Percentiles rank a stretch among this genome's conserved stretches.
These are phyloP conservation scores for Ichneumon xanthorius DNA, from an alignment of 2,888 invertebrate genomes.

Conservation along the genomic window DNA sequence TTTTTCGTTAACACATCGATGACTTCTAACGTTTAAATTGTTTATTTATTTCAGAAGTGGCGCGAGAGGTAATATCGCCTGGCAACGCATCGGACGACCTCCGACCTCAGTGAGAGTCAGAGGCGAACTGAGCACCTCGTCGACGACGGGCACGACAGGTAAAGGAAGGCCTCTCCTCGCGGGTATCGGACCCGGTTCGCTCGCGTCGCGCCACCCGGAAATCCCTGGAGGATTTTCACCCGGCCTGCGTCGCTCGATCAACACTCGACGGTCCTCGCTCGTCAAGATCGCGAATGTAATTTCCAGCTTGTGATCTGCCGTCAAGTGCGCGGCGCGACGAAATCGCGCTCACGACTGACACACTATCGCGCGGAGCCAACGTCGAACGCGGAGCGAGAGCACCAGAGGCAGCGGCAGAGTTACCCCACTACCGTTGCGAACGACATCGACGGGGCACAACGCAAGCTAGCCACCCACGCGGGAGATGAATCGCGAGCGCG, in stretches of 20 bases:
- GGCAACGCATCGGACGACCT: slow-evolving; percentile 50
- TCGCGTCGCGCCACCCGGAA: slow-evolving; percentile 5
- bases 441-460: slow-evolving; percentile 2
- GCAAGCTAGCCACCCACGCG: slow-evolving; percentile 31
- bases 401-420: not conserved
- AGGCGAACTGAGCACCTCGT: slow-evolving; percentile 55
- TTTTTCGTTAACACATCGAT: slow-evolving; percentile 3
- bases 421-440: slow-evolving; percentile 47
- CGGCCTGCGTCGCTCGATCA: not conserved
- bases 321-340: slow-evolving; percentile 77
- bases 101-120: slow-evolving; percentile 59
- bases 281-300: slow-evolving; percentile 4
- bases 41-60: not conserved
- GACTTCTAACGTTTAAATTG: not conserved
- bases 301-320: slow-evolving; percentile 12
- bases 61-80: not conserved
- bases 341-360: slow-evolving; percentile 81
- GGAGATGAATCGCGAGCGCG: not conserved
- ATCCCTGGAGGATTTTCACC: slow-evolving; percentile 15
- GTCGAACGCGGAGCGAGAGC: slow-evolving; percentile 17
- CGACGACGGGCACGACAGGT: slow-evolving; percentile 17
- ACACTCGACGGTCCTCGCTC: not conserved
- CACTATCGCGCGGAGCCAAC: slow-evolving; percentile 70
- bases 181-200: not conserved
- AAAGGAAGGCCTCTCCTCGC: not conserved